Evolutionary conservation across 1,140 invertebrate genomes (phyloP).

Genomic region (Philaenus spumarius): DNA sequence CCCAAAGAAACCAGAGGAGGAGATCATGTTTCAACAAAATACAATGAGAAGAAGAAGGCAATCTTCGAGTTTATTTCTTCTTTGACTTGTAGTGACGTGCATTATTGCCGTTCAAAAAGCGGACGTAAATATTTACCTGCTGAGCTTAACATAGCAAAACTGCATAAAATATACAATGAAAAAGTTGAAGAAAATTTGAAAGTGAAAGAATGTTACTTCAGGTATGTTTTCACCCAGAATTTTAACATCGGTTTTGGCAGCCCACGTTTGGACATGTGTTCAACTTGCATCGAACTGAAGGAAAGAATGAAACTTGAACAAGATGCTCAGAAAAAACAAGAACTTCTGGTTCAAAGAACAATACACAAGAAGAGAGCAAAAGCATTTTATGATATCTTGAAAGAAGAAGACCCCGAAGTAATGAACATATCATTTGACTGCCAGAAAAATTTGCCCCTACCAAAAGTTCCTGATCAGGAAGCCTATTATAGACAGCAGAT

Average conservation of each 20-base stretch:
- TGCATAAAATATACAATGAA: background rate
- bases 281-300: background rate
- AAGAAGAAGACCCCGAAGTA: too few species aligned
- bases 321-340: background rate
- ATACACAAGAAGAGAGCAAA: background rate
- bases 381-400: background rate
- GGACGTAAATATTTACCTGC: background rate
- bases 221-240: background rate
- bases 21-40: background rate
- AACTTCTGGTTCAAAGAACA: background rate
- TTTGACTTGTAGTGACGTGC: too few species aligned
- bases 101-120: background rate
- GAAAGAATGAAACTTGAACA: background rate
- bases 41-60: background rate
- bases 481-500: background rate
- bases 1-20: background rate
- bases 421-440: background rate
- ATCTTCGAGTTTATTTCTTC: too few species aligned
- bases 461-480: background rate
- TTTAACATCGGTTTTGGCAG: constrained; percentile 1
- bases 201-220: too few species aligned
- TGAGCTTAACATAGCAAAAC: background rate
- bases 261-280: constrained; percentile 4
- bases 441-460: background rate
- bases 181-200: background rate